A percentile compares a stretch with the other conserved stretches of the same genome.
phyloP scores from a whole-genome alignment of 2,113 vertebrate genomes.

The Scolopax mira region DNA sequence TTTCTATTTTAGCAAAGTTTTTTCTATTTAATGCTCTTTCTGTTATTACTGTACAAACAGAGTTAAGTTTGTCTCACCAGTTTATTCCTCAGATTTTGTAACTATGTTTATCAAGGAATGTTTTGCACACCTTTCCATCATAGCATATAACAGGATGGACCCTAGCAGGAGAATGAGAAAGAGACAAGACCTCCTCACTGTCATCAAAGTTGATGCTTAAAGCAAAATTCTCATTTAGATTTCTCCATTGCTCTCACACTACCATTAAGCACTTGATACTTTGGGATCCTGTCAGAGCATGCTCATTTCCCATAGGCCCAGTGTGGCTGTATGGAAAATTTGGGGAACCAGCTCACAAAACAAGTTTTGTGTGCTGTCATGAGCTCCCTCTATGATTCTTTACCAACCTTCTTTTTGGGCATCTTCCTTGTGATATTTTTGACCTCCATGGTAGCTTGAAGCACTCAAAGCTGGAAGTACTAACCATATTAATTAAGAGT shows the following conservation, averaged over 20 bases:
- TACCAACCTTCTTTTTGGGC: not conserved
- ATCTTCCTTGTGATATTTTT: not conserved
- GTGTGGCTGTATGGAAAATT: not conserved
- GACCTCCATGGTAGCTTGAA: not conserved
- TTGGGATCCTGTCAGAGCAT: not conserved
- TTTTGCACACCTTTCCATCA: not conserved
- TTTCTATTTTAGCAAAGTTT: not conserved
- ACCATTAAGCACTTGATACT: not conserved
- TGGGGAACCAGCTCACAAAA: not conserved
- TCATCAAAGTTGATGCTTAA: not conserved
- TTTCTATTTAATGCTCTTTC: not conserved
- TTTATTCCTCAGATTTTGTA: not conserved
- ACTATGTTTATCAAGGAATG: not conserved
- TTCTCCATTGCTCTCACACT: not conserved
- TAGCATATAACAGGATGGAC: not conserved
- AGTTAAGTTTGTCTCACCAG: not conserved
- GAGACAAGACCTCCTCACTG: not conserved
- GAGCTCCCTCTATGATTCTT: not conserved
- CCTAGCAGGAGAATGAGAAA: not conserved
- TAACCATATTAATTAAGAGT: not conserved
- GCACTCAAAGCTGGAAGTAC: not conserved
- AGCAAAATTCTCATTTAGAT: not conserved
- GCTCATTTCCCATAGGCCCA: rapidly evolving
- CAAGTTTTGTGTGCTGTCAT: not conserved
- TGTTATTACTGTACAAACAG: not conserved